These are phyloP conservation scores for Actinemys pallida DNA, from an alignment of 2,113 vertebrate genomes.

Conservation along the genomic window DNA sequence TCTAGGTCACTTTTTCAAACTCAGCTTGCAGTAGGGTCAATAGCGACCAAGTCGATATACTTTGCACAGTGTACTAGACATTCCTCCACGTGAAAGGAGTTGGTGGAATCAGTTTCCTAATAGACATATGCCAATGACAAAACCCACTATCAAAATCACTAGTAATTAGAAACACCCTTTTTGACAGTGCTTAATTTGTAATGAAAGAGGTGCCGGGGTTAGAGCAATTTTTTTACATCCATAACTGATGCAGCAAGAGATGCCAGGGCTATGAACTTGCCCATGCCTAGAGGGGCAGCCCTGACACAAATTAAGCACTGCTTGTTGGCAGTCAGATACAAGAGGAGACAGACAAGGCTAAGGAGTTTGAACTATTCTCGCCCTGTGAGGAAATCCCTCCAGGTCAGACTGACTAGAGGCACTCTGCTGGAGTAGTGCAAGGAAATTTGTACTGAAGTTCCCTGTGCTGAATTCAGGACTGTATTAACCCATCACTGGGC, in stretches of 20 bases:
- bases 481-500: not conserved
- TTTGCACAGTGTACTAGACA: not conserved
- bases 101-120: not conserved
- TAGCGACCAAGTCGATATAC: not conserved
- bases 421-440: not conserved
- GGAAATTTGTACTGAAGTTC: not conserved
- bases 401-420: not conserved
- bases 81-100: not conserved
- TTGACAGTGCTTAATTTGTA: not conserved
- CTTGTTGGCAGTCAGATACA: not conserved
- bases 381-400: not conserved
- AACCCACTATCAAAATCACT: not conserved
- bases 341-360: not conserved
- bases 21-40: not conserved
- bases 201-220: no score
- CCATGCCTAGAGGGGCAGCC: no score
- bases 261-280: no score
- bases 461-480: not conserved
- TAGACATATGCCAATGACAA: not conserved
- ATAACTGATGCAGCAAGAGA: no score
- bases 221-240: no score
- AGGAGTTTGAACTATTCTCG: not conserved
- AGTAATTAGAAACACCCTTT: not conserved
- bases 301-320: no score
- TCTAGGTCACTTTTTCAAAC: not conserved